Conservation (phyloP, 2,797 vertebrate genomes). For the Pantherophis vulpinus region DNA sequence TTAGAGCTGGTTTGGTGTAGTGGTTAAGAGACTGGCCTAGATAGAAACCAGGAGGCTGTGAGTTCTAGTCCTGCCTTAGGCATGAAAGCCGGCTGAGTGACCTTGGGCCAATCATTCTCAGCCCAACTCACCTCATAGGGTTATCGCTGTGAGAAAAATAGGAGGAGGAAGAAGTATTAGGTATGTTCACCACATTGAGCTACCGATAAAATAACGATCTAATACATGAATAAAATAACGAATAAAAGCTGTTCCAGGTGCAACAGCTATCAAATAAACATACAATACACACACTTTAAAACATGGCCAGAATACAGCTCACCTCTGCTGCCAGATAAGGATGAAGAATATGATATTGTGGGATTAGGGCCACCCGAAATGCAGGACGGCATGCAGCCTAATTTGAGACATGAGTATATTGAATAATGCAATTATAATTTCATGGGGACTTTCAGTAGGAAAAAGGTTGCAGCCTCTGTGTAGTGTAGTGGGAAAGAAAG, state of each 20-base stretch:
- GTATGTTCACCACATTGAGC: not conserved
- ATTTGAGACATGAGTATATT: not conserved
- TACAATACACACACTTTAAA: not conserved
- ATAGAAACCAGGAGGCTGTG: not conserved
- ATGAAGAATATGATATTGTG: not conserved
- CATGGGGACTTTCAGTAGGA: slow-evolving; percentile 12
- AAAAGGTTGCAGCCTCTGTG: slow-evolving; percentile 18
- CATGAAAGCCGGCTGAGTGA: not conserved
- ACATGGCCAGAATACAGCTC: not conserved
- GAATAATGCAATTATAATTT: slow-evolving; percentile 2
- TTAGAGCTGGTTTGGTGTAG: not conserved
- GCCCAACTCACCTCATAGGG: not conserved
- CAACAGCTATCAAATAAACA: not conserved
- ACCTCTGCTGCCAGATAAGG: too few relatives aligned
- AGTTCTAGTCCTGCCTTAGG: not conserved
- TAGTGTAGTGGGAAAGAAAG: not conserved
- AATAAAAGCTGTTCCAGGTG: not conserved
- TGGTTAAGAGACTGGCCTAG: not conserved
- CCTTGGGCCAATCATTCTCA: not conserved
- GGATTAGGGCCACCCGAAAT: not conserved
- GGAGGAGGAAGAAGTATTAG: not conserved
- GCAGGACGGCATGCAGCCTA: not conserved
- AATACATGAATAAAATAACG: not conserved
- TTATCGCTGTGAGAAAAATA: not conserved
- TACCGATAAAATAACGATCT: not conserved